These are phyloP conservation scores for Drosophila aldrichi DNA, from an alignment of 2,888 invertebrate genomes.

Conservation along the genomic window DNA sequence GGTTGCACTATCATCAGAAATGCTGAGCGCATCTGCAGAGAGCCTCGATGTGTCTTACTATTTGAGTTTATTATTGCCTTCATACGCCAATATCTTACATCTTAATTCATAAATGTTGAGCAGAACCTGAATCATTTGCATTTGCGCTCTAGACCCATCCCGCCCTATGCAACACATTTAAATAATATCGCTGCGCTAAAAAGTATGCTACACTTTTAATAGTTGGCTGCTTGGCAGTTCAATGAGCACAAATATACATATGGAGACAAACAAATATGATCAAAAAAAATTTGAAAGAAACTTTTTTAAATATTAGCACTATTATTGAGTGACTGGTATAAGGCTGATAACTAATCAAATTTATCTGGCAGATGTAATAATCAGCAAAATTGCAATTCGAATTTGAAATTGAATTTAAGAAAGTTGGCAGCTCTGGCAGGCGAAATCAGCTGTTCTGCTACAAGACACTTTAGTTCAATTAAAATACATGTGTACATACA, in stretches of 20 bases:
- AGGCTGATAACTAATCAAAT: no score
- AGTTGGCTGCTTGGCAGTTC: neutral
- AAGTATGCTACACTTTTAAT: neutral
- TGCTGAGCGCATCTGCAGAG: slow-evolving; percentile 1
- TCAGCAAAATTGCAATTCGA: neutral
- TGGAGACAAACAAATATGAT: no score
- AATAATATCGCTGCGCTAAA: neutral
- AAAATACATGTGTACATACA: neutral
- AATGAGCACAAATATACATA: no score
- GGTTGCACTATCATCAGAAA: neutral
- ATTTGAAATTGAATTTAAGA: neutral
- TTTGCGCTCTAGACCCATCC: no score
- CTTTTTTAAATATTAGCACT: no score
- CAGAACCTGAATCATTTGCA: neutral
- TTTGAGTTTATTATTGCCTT: neutral
- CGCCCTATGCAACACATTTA: neutral
- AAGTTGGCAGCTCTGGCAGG: slow-evolving; percentile 1
- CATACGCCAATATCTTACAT: neutral
- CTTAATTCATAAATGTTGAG: neutral
- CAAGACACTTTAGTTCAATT: neutral
- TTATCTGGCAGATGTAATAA: neutral
- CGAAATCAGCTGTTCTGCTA: slow-evolving; percentile 1
- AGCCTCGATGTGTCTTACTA: neutral
- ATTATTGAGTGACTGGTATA: neutral
- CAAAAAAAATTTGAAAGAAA: no score